phyloP scores from a whole-genome alignment of 2,888 invertebrate species.

The Cantharis nigra region DNA sequence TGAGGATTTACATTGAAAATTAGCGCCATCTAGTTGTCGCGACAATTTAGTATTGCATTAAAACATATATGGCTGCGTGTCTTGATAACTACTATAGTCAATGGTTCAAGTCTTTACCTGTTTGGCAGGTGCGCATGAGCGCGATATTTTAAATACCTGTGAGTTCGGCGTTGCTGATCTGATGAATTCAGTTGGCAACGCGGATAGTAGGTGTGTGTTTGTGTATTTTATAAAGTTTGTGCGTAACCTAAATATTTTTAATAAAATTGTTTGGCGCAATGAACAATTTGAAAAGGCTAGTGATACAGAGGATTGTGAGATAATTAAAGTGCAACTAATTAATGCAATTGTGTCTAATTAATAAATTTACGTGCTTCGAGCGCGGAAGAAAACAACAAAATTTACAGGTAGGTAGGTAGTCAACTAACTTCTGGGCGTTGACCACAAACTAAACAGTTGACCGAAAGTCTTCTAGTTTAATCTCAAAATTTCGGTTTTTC shows the following conservation, averaged over 20 bases:
- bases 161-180: neutral
- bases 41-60: too few species aligned
- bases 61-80: too few species aligned
- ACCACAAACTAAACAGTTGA: slow-evolving; percentile 9
- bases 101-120: too few species aligned
- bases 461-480: neutral
- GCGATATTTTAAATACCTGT: slow-evolving; percentile 3
- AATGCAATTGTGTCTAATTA: neutral
- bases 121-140: neutral
- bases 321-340: neutral
- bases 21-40: too few species aligned
- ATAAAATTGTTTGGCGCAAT: neutral
- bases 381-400: slow-evolving; percentile 27
- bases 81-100: too few species aligned
- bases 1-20: too few species aligned
- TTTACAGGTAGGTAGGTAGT: slow-evolving; percentile 32
- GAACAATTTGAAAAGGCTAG: neutral
- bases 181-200: neutral
- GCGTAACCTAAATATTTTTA: slow-evolving; percentile 1
- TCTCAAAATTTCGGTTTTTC: neutral
- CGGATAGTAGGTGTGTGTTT: neutral
- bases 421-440: slow-evolving; percentile 28
- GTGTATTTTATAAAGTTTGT: neutral
- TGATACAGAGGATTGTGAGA: neutral
- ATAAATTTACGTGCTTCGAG: slow-evolving; percentile 12